Evolutionary conservation across 2,113 vertebrate species (phyloP).

Genomic region (Tachycineta bicolor): DNA sequence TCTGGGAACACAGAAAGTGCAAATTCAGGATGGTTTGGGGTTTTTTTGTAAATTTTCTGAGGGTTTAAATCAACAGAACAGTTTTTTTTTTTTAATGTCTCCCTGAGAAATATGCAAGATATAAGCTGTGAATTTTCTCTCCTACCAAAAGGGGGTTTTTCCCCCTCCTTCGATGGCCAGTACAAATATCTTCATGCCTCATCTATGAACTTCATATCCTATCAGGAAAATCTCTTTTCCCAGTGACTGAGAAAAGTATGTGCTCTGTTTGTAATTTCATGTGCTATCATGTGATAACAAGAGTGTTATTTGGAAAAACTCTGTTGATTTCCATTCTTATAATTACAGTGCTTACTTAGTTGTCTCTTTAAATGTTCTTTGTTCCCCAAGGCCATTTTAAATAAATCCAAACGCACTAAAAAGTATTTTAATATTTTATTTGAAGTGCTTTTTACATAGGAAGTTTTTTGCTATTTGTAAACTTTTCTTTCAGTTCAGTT

Average conservation of each 20-base stretch:
- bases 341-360: not conserved
- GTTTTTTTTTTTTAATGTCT: not conserved
- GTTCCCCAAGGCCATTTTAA: not conserved
- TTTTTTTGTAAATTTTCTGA: not conserved
- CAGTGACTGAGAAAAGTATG: not conserved
- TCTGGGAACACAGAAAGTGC: not conserved
- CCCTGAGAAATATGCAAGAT: not conserved
- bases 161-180: not conserved
- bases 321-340: not conserved
- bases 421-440: constrained; percentile 21
- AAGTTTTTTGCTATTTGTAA: constrained; percentile 24
- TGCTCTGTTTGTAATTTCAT: constrained; percentile 25
- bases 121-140: not conserved
- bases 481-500: constrained; percentile 34
- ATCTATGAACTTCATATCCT: not conserved
- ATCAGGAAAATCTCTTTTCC: constrained; percentile 9
- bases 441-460: constrained; percentile 7
- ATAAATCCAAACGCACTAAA: not conserved
- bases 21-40: not conserved
- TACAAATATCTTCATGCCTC: not conserved
- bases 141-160: rapidly evolving
- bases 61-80: not conserved
- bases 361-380: constrained; percentile 19
- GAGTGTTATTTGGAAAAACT: constrained; percentile 1
- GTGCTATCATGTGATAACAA: constrained; percentile 43